Evolutionary conservation across 2,113 vertebrate species (phyloP), one percentile per base, ranked within the genome.

Genomic region (Centropus unirufus): DNA sequence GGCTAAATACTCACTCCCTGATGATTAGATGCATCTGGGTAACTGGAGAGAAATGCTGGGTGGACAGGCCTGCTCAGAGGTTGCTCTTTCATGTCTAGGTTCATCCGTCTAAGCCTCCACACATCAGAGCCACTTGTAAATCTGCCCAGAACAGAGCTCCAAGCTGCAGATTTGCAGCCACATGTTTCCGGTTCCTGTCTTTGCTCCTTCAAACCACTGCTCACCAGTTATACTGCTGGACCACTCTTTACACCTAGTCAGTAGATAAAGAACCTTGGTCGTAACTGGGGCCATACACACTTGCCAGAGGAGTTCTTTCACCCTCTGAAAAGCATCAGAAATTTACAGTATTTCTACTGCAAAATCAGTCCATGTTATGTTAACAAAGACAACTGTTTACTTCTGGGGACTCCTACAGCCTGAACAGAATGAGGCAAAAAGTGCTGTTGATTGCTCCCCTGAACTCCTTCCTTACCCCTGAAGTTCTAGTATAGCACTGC

Each of bases 401-500:
- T 84, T 57, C 91, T 88, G 58, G 21, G 55, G 67, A 61, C n/a
- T 32, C 55, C 40, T 34, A 62, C 51, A 94, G 57, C 67, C 82
- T 91, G n/a, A 91, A 47, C 52, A 81, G 67, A 91, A 63, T 40
- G 39, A 76, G 64, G 84, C 22, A 70, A 74, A 94, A 78, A 57
- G 85, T 75, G 61, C 91, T 74, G 46, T 32, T 32, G 78, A 77
- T 62, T 76, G 72, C 40, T 80, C 63, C 89, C 62, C 88, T 84
- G 92, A 86, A 78, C 46, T 72, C 64, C 67, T 82, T 61, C 89
- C 59, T 93, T 75, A 90, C 92, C 89, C 87, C 69, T 70, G 61
- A 96, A 92, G 81, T 93, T 95, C 85, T 82, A 26, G 75, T 96
- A 88, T 94, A 88, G 87, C 92, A 92, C 79, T 97, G 81, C 90